Base-by-base conservation (phyloP, 2,113 vertebrate species). In the Cyprinus carpio region DNA sequence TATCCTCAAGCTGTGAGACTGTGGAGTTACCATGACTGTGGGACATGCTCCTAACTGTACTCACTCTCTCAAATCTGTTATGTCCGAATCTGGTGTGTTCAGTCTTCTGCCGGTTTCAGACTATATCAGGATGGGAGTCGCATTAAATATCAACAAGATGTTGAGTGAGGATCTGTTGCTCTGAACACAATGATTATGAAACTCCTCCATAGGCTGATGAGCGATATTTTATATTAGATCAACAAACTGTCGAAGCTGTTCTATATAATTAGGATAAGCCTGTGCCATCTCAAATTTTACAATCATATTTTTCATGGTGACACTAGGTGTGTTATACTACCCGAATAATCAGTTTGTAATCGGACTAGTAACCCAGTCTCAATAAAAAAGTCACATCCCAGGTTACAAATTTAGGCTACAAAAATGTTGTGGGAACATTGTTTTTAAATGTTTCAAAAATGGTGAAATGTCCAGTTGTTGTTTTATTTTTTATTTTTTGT, bases 1-100 rank as follows among this genome's bases (percentile, higher is more conserved):
- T 82, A 80, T 85, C 75, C 78, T 83, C 82, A 79, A 74, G 46
- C 72, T 81, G 84, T 76, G 43, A 80, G 69, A 65, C 43, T 54
- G 31, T 20, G 62, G 81, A 82, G 58, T 82, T 75, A 77, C 74
- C 54, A 31, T 77, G 67, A 86, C 56, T 16, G 13, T n/a, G 7
- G 56, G 81, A 83, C 31, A 76, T 8, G n/a, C 34, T 85, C 18
- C 34, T 72, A 49, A 54, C 62, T 62, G 72, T 25, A 67, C 40
- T 16, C 49, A 13, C 3, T 51, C 49, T 37, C 16, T 72, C 25
- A 58, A 31, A 40, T 58, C 34, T 67, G 25, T 67, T 13, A 1
- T 7, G 15, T 80, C 13, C 51, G 12, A 3, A 43, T 62, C 60
- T 64, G 37, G 3, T 65, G 51, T 16, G 43, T 29, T 79, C 60